Evolutionary conservation across 1,140 invertebrate genomes (phyloP).

Genomic region (Aphelinus certus): DNA sequence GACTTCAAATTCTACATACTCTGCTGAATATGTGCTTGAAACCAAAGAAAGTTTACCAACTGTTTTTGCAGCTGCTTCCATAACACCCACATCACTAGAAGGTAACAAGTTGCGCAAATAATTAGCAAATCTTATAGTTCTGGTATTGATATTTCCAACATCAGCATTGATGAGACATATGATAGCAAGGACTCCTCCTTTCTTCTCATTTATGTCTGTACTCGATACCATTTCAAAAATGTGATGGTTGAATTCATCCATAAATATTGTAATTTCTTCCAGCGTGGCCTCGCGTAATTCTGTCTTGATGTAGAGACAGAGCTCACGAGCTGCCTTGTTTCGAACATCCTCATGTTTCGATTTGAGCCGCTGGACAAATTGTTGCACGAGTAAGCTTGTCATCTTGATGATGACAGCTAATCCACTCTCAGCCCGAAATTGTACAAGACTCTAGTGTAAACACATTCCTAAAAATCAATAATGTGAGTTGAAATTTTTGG

Average conservation of each 20-base stretch:
- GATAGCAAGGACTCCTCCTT: conserved; percentile 94
- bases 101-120: conserved; percentile 90
- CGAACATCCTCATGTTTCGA: conserved; percentile 87
- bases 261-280: conserved; percentile 88
- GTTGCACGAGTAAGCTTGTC: conserved; percentile 74
- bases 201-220: conserved; percentile 92
- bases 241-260: conserved; percentile 95
- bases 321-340: conserved; percentile 84
- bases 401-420: conserved; percentile 56
- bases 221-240: conserved; percentile 96
- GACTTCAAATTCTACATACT: conserved; percentile 97
- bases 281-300: conserved; percentile 91
- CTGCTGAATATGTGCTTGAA: conserved; percentile 91
- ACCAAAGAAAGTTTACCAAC: conserved; percentile 90
- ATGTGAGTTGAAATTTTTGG: no score
- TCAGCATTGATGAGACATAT: conserved; percentile 92
- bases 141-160: conserved; percentile 88
- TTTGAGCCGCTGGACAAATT: conserved; percentile 88
- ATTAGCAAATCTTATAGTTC: conserved; percentile 92
- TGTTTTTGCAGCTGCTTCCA: conserved; percentile 96
- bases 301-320: conserved; percentile 91
- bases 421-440: no score
- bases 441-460: no score
- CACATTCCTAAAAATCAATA: no score
- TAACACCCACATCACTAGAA: conserved; percentile 89